phyloP scores from a whole-genome alignment of 1,140 invertebrate species.

The Dufourea novaeangliae region DNA sequence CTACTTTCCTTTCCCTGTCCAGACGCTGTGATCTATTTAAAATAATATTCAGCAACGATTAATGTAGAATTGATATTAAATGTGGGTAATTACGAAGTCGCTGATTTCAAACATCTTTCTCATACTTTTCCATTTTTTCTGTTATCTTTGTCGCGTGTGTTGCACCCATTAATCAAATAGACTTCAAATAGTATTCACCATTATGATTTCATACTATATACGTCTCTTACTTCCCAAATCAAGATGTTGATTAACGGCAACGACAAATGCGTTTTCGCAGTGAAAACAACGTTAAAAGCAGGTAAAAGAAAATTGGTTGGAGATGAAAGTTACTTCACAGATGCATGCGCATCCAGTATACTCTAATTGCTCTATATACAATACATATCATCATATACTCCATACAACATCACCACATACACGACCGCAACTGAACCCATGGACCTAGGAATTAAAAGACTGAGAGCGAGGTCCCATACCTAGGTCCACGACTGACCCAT shows the following conservation, averaged over 20 bases:
- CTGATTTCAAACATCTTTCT: background rate
- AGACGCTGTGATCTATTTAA: background rate
- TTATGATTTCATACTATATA: background rate
- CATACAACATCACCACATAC: no score
- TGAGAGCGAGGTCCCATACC: no score
- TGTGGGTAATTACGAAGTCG: background rate
- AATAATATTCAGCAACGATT: background rate
- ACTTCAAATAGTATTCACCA: background rate
- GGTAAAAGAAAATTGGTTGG: background rate
- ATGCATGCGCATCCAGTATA: no score
- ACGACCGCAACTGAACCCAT: no score
- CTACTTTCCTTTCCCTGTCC: background rate
- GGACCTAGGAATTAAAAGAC: no score
- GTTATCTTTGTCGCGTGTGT: slow-evolving; percentile 61
- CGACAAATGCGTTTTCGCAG: background rate
- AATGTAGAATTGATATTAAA: background rate
- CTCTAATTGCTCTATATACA: no score
- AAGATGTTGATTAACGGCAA: background rate
- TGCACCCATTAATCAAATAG: slow-evolving; percentile 68
- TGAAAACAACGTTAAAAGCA: background rate
- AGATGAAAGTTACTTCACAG: no score
- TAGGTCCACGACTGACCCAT: no score
- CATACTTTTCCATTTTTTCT: slow-evolving; percentile 70
- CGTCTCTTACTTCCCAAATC: background rate
- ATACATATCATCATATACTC: no score